Percentiles rank a stretch among this genome's conserved stretches.
Conservation (phyloP, 2,888 invertebrate genomes). For the Cheilosia impressa region DNA sequence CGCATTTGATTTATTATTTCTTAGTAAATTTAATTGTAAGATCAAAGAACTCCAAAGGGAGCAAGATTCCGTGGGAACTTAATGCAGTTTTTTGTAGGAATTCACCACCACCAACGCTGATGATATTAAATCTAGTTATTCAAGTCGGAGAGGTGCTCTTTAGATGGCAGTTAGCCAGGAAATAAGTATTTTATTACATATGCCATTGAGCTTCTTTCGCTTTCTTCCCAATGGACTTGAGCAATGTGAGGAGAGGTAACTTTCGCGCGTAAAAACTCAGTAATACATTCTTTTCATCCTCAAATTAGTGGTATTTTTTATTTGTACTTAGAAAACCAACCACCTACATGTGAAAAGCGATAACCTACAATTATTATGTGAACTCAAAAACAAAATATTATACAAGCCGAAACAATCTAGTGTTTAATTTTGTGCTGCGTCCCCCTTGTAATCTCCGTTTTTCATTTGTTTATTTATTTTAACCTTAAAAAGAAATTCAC, state of each 20-base stretch:
- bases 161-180: too few species aligned
- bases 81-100: too few species aligned
- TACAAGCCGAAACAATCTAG: neutral
- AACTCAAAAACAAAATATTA: neutral
- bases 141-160: too few species aligned
- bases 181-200: too few species aligned
- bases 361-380: neutral
- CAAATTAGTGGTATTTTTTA: constrained; percentile 3
- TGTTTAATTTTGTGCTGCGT: constrained; percentile 44
- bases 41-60: constrained; percentile 3
- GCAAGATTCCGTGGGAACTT: too few species aligned
- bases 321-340: constrained; percentile 10
- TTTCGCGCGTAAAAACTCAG: neutral
- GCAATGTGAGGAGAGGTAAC: neutral
- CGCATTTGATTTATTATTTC: constrained; percentile 6
- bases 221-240: neutral
- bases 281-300: neutral
- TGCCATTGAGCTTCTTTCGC: constrained; percentile 12
- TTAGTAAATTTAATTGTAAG: constrained; percentile 6
- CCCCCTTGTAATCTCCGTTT: neutral
- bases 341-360: neutral
- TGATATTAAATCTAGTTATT: too few species aligned
- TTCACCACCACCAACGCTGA: too few species aligned
- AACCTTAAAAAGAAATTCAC: neutral
- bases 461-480: constrained; percentile 3